A percentile compares a stretch with the other conserved stretches of the same genome.
Conservation (phyloP, 2,888 invertebrate species). For the Epinotia bilunana region DNA sequence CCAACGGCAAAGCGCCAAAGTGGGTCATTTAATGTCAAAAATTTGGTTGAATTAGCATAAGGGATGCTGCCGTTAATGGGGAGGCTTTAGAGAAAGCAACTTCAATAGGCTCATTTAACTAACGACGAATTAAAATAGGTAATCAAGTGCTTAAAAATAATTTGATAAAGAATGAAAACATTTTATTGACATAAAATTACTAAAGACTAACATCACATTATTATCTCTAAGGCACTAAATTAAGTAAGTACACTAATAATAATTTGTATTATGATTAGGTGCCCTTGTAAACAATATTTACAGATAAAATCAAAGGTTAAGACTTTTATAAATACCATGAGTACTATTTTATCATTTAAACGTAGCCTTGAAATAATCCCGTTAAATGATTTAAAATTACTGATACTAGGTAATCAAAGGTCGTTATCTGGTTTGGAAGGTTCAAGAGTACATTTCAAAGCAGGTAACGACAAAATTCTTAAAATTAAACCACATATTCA, state of each 20-base stretch:
- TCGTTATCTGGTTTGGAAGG: slow-evolving; percentile 34
- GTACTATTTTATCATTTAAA: slow-evolving; percentile 22
- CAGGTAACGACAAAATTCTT: slow-evolving; percentile 13
- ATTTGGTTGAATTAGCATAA: slow-evolving; percentile 73
- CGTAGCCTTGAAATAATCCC: slow-evolving; percentile 19
- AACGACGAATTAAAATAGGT: slow-evolving; percentile 45
- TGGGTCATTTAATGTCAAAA: slow-evolving; percentile 71
- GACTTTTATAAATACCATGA: slow-evolving; percentile 45
- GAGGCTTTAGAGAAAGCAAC: slow-evolving; percentile 59
- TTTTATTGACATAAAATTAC: slow-evolving; percentile 58
- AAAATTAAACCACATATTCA: not conserved
- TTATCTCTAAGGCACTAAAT: slow-evolving; percentile 71
- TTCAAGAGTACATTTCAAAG: slow-evolving; percentile 11
- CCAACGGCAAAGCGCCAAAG: slow-evolving; percentile 61
- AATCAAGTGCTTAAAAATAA: slow-evolving; percentile 40
- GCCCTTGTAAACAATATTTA: slow-evolving; percentile 57
- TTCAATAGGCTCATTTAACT: slow-evolving; percentile 58
- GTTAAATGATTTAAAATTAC: not conserved
- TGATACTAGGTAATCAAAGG: not conserved
- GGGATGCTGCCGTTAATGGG: slow-evolving; percentile 64
- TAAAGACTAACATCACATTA: slow-evolving; percentile 74
- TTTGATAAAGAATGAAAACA: slow-evolving; percentile 42
- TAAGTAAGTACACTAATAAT: slow-evolving; percentile 50
- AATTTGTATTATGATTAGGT: slow-evolving; percentile 64
- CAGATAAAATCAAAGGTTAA: slow-evolving; percentile 46